Base-by-base conservation (phyloP, 2,888 invertebrate genomes). In the Caenorhabditis plicata region DNA sequence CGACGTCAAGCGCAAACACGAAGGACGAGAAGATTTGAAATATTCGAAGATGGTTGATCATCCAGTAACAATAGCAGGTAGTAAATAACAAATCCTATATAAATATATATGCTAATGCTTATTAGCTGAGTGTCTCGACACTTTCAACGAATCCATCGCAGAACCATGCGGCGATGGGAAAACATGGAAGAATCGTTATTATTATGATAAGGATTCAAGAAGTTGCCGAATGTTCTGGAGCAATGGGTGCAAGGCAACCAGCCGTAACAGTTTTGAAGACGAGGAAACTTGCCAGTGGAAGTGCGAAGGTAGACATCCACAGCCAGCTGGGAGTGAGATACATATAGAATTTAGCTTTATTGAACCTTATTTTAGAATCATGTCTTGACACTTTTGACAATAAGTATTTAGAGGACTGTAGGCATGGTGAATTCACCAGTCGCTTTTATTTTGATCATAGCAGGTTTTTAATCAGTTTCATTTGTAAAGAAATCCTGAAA, bases 191-290 rank as follows among this genome's bases (percentile, higher is more conserved):
- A 68, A 68, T 31, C 46, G 68, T 60, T 75, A 72, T 45, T 73
- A 46, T 51, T 76, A 64, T 44, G 71, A 75, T 40, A 60, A 56
- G n/a, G 61, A 64, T 25, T 42, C 53, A 8, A 53, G 70, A 2
- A 42, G 51, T 2, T 80, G 80, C 44, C 56, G 67, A 36, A 73
- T 75, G 72, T 80, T 73, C 55, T 80, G 80, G 80, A 67, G 56
- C 41, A 75, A 78, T 39, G 72, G 72, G 22, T 78, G 79, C 42
- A 45, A 52, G 27, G 33, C 43, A 7, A 33, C 48, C 2, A 52
- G 64, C 11, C 48, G 52, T 15, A 77, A 78, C 53, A 68, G 73
- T 43, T 78, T 78, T 52, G 67, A 65, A 13, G 74, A 74, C 39
- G 50, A 68, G 44, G 62, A 64, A 29, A 69, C 61, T 13, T 80